These are phyloP conservation scores for Atherix ibis DNA, from an alignment of 2,888 invertebrate species.

Conservation along the genomic window DNA sequence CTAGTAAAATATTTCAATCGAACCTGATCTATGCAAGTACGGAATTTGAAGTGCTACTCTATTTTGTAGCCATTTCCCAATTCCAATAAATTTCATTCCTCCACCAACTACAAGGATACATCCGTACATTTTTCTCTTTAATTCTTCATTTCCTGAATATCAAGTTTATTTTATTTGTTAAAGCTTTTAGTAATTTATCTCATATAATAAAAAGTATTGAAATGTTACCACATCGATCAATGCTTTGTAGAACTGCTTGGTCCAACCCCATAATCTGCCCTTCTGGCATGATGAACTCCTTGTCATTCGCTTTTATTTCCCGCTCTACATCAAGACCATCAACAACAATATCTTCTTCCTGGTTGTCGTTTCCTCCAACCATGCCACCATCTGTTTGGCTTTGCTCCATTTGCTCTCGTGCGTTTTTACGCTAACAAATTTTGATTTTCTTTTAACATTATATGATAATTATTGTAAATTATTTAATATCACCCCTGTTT, in stretches of 20 bases:
- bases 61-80: conserved; percentile 78
- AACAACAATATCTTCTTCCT: conserved; percentile 58
- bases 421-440: conserved; percentile 36
- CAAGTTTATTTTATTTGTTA: too few species aligned
- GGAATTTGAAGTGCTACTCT: conserved; percentile 72
- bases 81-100: conserved; percentile 72
- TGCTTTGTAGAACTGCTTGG: conserved; percentile 80
- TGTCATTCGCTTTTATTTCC: conserved; percentile 35
- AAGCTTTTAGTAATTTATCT: too few species aligned
- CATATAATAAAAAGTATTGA: background rate
- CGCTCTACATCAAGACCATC: conserved; percentile 41
- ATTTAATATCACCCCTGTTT: conserved; percentile 48
- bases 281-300: conserved; percentile 53
- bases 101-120: conserved; percentile 85
- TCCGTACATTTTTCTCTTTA: conserved; percentile 87
- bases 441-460: too few species aligned
- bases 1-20: conserved; percentile 9
- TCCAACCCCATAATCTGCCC: conserved; percentile 77
- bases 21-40: conserved; percentile 53
- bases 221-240: conserved; percentile 62
- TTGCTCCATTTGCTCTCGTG: conserved; percentile 33
- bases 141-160: conserved; percentile 55
- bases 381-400: conserved; percentile 31
- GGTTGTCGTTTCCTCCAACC: conserved; percentile 33
- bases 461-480: background rate